Evolutionary conservation across 2,797 vertebrate genomes (phyloP), one percentile per base, ranked within the genome.

Genomic region (Acanthis flammea): DNA sequence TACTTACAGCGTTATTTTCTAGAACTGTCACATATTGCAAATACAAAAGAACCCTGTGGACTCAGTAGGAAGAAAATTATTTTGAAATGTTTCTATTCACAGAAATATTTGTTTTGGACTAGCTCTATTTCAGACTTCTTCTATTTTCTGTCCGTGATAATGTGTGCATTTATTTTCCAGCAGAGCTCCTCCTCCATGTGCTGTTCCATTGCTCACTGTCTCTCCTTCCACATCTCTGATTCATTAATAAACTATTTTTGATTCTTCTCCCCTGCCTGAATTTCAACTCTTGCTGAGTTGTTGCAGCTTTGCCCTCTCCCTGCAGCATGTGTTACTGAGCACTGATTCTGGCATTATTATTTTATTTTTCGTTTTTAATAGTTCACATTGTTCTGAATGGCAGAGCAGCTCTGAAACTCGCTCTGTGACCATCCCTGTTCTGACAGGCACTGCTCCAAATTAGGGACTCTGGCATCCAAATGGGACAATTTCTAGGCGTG

Each of bases 191-290:
- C 45, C 66, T 91, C 58, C 66, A 65, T 6, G 2, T 80, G 92
- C 76, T 90, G 79, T 73, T 95, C 89, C 66, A 42, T 88, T 94
- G 82, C 92, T 95, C 81, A 66, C 75, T 68, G 70, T 90, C 42
- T 86, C 35, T 91, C 53, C 67, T 92, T 71, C 90, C 71, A 15
- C 1, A 1, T 75, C 68, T 85, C 81, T 94, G 92, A 94, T 96
- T 95, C 79, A 86, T 66, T 91, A 78, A 84, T 70, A 67, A 96
- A 81, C 85, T 96, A 61, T 90, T 95, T 91, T 47, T 79, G 63
- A 70, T 91, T 75, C 28, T 80, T 63, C 67, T 74, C 48, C 67
- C 74, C 51, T 90, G 83, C 68, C 58, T 86, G 47, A 61, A 55
- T 58, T 93, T 82, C 72, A 74, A 0, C 68, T 45, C 76, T 76